Conservation (phyloP, 2,113 vertebrate genomes). For the Sander lucioperca region DNA sequence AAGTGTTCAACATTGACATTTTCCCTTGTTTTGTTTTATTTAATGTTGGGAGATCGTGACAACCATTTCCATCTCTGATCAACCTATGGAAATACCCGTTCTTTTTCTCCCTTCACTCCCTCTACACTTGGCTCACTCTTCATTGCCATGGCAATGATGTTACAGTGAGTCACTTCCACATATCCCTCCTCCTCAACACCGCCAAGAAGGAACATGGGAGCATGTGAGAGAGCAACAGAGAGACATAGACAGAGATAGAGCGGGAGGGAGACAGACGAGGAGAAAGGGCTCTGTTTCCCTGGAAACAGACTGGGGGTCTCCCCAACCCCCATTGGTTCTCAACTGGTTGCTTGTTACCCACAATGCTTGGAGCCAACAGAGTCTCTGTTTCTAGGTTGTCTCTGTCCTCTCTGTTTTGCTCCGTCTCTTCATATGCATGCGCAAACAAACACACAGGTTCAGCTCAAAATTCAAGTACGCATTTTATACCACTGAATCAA, state of each 20-base stretch:
- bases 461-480: slow-evolving; percentile 19
- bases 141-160: slow-evolving; percentile 82
- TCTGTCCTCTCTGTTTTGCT: slow-evolving; percentile 47
- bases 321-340: slow-evolving; percentile 75
- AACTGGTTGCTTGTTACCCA: slow-evolving; percentile 77
- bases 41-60: slow-evolving; percentile 25
- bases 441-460: slow-evolving; percentile 1
- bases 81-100: slow-evolving; percentile 59
- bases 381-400: slow-evolving; percentile 69
- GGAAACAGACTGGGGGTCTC: slow-evolving; percentile 83
- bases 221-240: slow-evolving; percentile 34
- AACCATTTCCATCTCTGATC: slow-evolving; percentile 40
- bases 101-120: slow-evolving; percentile 41
- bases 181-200: slow-evolving; percentile 75
- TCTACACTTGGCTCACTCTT: slow-evolving; percentile 56
- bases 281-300: slow-evolving; percentile 80
- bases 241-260: slow-evolving; percentile 30
- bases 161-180: slow-evolving; percentile 83
- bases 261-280: slow-evolving; percentile 29
- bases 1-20: not conserved
- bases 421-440: slow-evolving; percentile 3
- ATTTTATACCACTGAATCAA: slow-evolving; percentile 16
- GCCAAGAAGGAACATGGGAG: slow-evolving; percentile 71
- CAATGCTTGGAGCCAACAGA: slow-evolving; percentile 60
- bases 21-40: not conserved